Evolutionary conservation across 64 coral and sea anemone species (phyloP).

Genomic region (Orbicella faveolata): DNA sequence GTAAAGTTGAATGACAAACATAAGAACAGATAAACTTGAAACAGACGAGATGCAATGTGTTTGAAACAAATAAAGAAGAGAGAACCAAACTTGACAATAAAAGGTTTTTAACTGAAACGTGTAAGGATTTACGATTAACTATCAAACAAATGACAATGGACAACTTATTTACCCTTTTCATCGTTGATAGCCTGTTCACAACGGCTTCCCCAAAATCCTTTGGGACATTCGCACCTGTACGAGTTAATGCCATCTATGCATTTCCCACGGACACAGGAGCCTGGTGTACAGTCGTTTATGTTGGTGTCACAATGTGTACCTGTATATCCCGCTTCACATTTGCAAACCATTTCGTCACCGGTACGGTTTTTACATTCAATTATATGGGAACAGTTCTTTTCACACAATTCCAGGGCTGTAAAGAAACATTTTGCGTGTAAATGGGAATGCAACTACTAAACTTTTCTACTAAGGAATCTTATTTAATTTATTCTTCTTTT

Average conservation of each 20-base stretch:
- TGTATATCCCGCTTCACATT: background rate
- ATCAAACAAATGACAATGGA: background rate
- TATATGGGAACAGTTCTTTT: slow-evolving; percentile 10
- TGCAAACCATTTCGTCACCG: background rate
- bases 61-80: too few species aligned
- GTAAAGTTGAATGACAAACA: background rate
- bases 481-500: too few species aligned
- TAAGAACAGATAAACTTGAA: too few species aligned
- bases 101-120: background rate
- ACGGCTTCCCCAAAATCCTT: background rate
- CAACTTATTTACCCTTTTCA: background rate
- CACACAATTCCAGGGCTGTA: background rate
- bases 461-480: too few species aligned
- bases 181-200: background rate
- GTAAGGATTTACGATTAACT: background rate
- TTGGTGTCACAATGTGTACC: background rate
- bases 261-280: background rate
- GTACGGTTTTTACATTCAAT: background rate
- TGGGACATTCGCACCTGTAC: background rate
- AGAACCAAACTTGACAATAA: too few species aligned
- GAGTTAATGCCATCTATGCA: background rate
- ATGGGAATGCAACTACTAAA: too few species aligned
- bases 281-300: background rate
- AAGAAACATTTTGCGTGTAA: background rate
- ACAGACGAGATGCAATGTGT: too few species aligned